Percentiles rank a stretch among this genome's conserved stretches.
phyloP scores from a whole-genome alignment of 1,140 invertebrate species.

The Parasteatoda tepidariorum region DNA sequence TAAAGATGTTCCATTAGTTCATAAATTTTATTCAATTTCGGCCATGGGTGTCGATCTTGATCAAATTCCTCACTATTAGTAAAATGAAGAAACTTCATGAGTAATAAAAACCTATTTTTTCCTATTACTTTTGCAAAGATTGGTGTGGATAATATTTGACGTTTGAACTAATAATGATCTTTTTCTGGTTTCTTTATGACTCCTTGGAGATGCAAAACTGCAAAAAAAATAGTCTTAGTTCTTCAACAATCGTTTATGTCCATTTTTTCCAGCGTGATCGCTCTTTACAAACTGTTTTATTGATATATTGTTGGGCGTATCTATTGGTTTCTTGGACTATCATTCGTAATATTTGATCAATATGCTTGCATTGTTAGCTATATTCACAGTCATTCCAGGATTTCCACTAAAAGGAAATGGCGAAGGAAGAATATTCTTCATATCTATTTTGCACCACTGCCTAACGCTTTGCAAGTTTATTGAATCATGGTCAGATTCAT shows the following conservation, averaged over 20 bases:
- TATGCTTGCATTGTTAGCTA: background rate
- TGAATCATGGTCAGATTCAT: too few species aligned
- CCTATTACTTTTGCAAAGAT: slow-evolving; percentile 1
- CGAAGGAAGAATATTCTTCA: background rate
- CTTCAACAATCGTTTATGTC: slow-evolving; percentile 8
- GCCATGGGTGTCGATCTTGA: background rate
- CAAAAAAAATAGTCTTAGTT: slow-evolving; percentile 27
- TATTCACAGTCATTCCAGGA: background rate
- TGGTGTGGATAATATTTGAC: background rate
- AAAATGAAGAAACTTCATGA: slow-evolving; percentile 35
- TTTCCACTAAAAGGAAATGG: background rate
- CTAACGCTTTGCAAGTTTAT: too few species aligned
- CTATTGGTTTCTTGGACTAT: slow-evolving; percentile 20
- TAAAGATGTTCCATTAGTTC: background rate
- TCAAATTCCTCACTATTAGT: slow-evolving; percentile 31
- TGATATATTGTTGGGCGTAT: slow-evolving; percentile 6
- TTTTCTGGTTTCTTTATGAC: background rate
- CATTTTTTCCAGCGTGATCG: background rate
- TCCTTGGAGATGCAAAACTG: slow-evolving; percentile 2
- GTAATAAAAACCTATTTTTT: background rate
- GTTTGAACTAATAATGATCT: background rate
- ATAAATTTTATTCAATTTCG: slow-evolving; percentile 22
- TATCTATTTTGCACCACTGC: background rate
- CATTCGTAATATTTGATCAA: background rate
- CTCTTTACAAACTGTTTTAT: background rate